phyloP scores from a whole-genome alignment of 2,888 invertebrate species.

The Eupelmus urozonus region DNA sequence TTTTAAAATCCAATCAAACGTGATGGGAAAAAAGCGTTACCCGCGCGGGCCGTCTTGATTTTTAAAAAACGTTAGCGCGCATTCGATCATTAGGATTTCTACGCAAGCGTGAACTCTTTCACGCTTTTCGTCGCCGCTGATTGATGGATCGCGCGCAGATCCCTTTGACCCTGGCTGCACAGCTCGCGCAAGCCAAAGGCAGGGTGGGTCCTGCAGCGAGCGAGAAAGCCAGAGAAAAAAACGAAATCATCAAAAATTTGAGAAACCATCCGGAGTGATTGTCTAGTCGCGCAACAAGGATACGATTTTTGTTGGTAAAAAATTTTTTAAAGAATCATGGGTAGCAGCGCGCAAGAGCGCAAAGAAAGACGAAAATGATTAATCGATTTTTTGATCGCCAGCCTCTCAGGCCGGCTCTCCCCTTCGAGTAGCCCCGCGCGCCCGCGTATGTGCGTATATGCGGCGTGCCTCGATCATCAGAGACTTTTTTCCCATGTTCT shows the following conservation, averaged over 20 bases:
- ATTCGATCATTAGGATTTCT: constrained; percentile 76
- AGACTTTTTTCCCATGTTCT: constrained; percentile 42
- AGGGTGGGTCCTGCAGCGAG: constrained; percentile 31
- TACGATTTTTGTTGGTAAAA: constrained; percentile 35
- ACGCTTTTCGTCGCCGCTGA: constrained; percentile 68
- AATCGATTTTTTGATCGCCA: constrained; percentile 70
- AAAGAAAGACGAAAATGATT: constrained; percentile 69
- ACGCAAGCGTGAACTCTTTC: constrained; percentile 74
- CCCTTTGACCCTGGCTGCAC: constrained; percentile 68
- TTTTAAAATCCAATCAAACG: neutral
- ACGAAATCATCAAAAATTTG: constrained; percentile 56
- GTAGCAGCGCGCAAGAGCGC: constrained; percentile 37
- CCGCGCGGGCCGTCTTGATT: constrained; percentile 9
- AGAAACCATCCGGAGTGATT: constrained; percentile 43
- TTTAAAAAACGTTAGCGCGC: constrained; percentile 63
- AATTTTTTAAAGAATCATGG: constrained; percentile 59
- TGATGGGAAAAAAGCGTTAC: constrained; percentile 39
- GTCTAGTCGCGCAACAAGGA: constrained; percentile 15
- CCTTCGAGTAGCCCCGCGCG: constrained; percentile 23
- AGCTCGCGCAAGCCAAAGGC: constrained; percentile 19
- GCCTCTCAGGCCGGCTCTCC: constrained; percentile 57
- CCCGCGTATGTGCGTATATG: neutral
- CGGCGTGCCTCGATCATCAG: constrained; percentile 52
- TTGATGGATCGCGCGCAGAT: constrained; percentile 72
- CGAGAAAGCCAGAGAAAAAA: constrained; percentile 52